Evolutionary conservation across 2,888 invertebrate genomes (phyloP), one percentile per base, ranked within the genome.

Genomic region (Eilema depressum): DNA sequence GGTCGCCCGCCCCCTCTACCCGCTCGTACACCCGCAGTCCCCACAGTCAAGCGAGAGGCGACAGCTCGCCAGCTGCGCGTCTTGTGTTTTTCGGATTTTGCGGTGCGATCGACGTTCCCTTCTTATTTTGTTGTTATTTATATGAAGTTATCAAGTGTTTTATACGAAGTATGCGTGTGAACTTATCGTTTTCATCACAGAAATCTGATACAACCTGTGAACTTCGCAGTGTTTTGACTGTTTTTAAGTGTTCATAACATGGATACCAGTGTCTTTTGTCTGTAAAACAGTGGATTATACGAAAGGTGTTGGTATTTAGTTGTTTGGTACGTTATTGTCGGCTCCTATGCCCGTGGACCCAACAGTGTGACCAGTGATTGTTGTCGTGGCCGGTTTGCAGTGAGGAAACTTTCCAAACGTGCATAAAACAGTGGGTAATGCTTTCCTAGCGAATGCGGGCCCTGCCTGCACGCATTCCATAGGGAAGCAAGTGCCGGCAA

Each of bases 301-400:
- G 87, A 90, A 86, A 91, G 81, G 89, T 92, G 89, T 90, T 93
- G 90, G 87, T 90, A 89, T 91, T 92, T 85, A 82, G 83, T 85
- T 84, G 78, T 82, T 89, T 85, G 85, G 89, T 90, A 89, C 90
- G 86, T 89, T 91, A 89, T 88, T 91, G 91, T 89, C 88, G 89
- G 86, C 86, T 90, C 84, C 82, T 84, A 86, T 88, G 84, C 87
- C 86, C 86, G 88, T 88, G 88, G 88, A 92, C 89, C 86, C 86
- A 88, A 86, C 87, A 92, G 91, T 94, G 93, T 93, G 90, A 92
- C 91, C 93, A 94, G 95, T 95, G 94, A 95, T 94, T 95, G 95
- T 95, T 94, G 94, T 93, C 93, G 93, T 92, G 92, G 93, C 95
- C 91, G 93, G 94, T 94, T 95, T 94, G 92, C 92, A 90, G 90